Percentiles rank a stretch among this genome's conserved stretches.
Evolutionary conservation across 2,113 vertebrate species (phyloP).

Genomic region (Calidris pugnax): DNA sequence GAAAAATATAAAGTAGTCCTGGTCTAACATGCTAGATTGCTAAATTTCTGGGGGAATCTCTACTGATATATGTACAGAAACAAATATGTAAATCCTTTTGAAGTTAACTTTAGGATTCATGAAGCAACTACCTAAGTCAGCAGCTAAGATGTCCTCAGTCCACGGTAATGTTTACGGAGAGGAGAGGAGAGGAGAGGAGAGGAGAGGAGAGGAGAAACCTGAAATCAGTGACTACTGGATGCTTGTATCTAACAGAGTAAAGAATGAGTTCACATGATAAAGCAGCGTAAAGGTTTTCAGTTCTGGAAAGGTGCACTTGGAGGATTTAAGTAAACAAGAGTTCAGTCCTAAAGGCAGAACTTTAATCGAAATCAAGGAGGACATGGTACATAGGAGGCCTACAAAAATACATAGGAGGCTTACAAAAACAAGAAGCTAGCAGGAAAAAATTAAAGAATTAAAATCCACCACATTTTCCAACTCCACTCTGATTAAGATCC

Average conservation of each 20-base stretch:
- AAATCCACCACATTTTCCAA: neutral
- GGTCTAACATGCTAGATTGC: neutral
- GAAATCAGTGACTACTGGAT: neutral
- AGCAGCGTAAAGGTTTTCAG: neutral
- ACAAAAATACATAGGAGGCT: neutral
- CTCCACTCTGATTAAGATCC: neutral
- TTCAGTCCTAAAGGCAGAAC: neutral
- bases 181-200: too few relatives aligned
- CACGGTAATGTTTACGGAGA: neutral
- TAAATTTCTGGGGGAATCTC: neutral
- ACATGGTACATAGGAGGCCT: neutral
- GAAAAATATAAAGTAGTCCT: neutral
- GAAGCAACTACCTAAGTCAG: neutral
- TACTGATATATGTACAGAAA: neutral
- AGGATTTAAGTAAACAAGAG: neutral
- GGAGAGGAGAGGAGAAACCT: neutral
- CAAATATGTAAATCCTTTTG: neutral
- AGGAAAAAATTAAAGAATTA: neutral
- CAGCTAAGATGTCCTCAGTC: neutral
- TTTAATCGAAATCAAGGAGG: neutral
- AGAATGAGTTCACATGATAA: neutral
- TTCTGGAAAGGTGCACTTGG: neutral
- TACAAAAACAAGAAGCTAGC: neutral
- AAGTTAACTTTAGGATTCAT: neutral
- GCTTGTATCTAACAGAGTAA: constrained; percentile 3